phyloP scores from a whole-genome alignment of 2,888 invertebrate genomes.

The Tigriopus californicus region DNA sequence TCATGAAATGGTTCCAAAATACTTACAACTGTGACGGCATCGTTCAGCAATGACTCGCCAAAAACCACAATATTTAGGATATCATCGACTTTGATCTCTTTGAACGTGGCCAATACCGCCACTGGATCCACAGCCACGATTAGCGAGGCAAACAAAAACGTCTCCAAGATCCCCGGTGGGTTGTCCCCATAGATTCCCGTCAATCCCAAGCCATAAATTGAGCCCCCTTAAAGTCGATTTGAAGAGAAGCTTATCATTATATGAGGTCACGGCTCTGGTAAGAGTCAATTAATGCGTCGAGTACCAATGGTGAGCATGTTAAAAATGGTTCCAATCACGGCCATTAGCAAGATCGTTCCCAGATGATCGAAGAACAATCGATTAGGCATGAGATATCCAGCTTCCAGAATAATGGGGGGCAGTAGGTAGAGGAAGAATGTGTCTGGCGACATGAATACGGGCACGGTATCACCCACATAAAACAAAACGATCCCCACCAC shows the following conservation, averaged over 20 bases:
- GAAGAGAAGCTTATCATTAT: too few relatives aligned
- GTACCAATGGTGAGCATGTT: constrained; percentile 47
- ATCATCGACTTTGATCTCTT: constrained; percentile 95
- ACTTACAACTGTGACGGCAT: constrained; percentile 79
- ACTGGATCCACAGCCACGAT: constrained; percentile 96
- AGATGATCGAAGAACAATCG: constrained; percentile 92
- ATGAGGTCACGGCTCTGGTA: too few relatives aligned
- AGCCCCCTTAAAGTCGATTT: constrained; percentile 35
- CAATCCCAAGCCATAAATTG: constrained; percentile 64
- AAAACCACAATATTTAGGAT: constrained; percentile 94
- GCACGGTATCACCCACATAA: constrained; percentile 25
- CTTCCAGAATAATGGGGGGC: constrained; percentile 93
- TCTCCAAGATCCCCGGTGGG: constrained; percentile 51
- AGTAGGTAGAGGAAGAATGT: constrained; percentile 94
- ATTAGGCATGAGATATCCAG: constrained; percentile 97
- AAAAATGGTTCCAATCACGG: constrained; percentile 84
- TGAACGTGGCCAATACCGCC: constrained; percentile 87
- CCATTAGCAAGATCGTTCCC: constrained; percentile 83
- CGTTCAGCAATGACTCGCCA: constrained; percentile 91
- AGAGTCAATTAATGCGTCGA: constrained; percentile 32
- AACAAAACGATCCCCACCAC: constrained; percentile 30
- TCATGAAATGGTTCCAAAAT: background rate
- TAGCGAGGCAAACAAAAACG: constrained; percentile 70
- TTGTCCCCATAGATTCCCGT: constrained; percentile 52
- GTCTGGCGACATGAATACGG: constrained; percentile 51